A percentile compares a stretch with the other conserved stretches of the same genome.
Evolutionary conservation across 2,113 vertebrate genomes (phyloP).

Genomic region (Erythrocebus patas): DNA sequence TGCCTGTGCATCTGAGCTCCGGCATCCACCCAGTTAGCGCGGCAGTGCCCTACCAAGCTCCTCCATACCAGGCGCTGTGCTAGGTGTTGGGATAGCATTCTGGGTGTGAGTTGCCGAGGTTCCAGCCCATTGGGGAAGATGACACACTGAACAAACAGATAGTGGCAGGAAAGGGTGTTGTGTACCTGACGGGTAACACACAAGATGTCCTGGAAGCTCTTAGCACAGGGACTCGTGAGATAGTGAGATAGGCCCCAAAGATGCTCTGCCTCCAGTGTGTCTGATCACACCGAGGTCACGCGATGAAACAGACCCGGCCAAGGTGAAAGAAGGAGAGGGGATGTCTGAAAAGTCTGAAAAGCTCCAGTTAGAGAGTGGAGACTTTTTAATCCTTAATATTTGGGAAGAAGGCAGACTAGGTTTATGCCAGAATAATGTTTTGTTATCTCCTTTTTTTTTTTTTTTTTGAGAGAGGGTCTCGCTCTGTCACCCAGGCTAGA

Average conservation of each 20-base stretch:
- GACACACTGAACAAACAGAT: not conserved
- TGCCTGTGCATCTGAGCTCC: not conserved
- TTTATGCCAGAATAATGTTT: not conserved
- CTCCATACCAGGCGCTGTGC: not conserved
- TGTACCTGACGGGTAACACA: not conserved
- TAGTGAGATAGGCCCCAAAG: not conserved
- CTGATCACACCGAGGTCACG: not conserved
- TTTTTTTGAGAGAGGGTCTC: not conserved
- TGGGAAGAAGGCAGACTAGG: not conserved
- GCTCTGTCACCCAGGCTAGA: not conserved
- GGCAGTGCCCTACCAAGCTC: fast-evolving
- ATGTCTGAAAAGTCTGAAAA: not conserved
- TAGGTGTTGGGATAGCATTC: fast-evolving
- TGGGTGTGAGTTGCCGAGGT: fast-evolving
- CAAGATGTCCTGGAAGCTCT: not conserved
- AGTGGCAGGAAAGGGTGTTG: not conserved
- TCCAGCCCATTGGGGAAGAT: not conserved
- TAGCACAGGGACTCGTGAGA: not conserved
- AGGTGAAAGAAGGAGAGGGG: not conserved
- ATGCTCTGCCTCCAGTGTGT: fast-evolving
- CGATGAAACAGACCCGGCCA: fast-evolving
- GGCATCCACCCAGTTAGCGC: not conserved
- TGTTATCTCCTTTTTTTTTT: not conserved
- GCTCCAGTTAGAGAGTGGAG: not conserved
- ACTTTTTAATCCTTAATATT: fast-evolving